phyloP scores from a whole-genome alignment of 1,140 invertebrate genomes.

The Drosophila littoralis region DNA sequence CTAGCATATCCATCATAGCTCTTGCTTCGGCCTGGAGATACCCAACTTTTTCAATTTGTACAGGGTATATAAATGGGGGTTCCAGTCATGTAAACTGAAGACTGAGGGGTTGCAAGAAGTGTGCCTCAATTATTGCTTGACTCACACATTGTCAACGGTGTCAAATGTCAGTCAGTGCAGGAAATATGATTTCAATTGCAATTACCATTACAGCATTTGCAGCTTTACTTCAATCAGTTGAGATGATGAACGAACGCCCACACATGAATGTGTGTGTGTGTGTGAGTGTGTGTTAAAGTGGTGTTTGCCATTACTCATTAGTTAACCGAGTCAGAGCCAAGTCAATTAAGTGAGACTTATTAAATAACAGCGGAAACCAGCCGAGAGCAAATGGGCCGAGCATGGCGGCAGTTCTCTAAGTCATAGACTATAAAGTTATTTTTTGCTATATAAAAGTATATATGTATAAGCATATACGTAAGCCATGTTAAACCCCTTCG shows the following conservation, averaged over 20 bases:
- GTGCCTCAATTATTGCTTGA: slow-evolving; percentile 8
- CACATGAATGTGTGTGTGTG: background rate
- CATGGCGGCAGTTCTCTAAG: too few relatives aligned
- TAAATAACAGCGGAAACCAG: slow-evolving; percentile 29
- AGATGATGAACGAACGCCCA: slow-evolving; percentile 2
- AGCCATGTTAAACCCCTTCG: slow-evolving; percentile 17
- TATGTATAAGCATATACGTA: background rate
- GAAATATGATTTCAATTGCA: slow-evolving; percentile 62
- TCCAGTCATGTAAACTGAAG: background rate
- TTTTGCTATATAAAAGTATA: background rate
- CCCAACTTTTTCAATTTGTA: too few relatives aligned
- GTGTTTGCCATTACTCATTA: slow-evolving; percentile 23
- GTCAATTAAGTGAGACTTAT: slow-evolving; percentile 41
- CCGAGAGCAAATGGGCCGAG: background rate
- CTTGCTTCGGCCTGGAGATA: background rate
- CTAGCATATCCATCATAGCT: too few relatives aligned
- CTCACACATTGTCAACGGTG: slow-evolving; percentile 32
- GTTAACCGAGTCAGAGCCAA: slow-evolving; percentile 34
- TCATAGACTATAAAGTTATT: too few relatives aligned
- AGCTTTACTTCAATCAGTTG: slow-evolving; percentile 33
- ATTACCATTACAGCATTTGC: slow-evolving; percentile 51
- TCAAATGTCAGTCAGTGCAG: slow-evolving; percentile 65
- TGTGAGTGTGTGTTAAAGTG: background rate
- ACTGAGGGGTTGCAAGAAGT: background rate
- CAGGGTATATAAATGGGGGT: background rate